Conservation (phyloP, 2,888 invertebrate genomes). For the Ecliptopera silaceata region DNA sequence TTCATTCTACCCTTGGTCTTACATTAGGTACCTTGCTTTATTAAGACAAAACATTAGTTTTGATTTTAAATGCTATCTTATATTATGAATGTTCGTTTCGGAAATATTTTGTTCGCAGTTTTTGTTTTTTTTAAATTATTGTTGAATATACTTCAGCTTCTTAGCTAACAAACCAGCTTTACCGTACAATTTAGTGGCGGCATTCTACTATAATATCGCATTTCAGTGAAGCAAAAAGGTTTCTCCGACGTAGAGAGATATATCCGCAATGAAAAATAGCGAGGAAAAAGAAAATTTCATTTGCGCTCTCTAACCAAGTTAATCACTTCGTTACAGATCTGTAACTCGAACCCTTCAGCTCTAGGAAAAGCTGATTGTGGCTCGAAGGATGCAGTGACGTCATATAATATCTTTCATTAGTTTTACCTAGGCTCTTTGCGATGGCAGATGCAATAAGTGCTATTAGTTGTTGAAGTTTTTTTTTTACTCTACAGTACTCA, state of each 20-base stretch:
- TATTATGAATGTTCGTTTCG: too few relatives aligned
- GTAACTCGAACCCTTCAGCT: conserved; percentile 50
- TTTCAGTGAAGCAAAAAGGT: conserved; percentile 30
- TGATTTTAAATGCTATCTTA: too few relatives aligned
- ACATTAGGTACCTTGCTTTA: too few relatives aligned
- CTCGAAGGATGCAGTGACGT: conserved; percentile 42
- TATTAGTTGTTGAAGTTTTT: neutral
- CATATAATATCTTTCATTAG: conserved; percentile 27
- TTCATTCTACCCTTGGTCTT: too few relatives aligned
- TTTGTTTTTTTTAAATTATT: too few relatives aligned
- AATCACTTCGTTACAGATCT: conserved; percentile 51
- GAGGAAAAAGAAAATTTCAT: conserved; percentile 35
- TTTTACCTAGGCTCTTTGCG: neutral
- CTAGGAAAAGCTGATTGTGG: conserved; percentile 47
- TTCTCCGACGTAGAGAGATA: conserved; percentile 20
- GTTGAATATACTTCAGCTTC: too few relatives aligned
- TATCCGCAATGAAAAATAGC: conserved; percentile 33
- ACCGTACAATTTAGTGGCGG: neutral
- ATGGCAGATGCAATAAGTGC: too few relatives aligned
- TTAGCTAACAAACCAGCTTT: neutral
- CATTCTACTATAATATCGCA: conserved; percentile 13
- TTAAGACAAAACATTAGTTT: too few relatives aligned
- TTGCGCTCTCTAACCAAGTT: conserved; percentile 43
- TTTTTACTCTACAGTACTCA: neutral
- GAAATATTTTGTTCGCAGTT: too few relatives aligned